Conservation (phyloP, 2,797 vertebrate genomes). For the Phrynocephalus vlangalii region DNA sequence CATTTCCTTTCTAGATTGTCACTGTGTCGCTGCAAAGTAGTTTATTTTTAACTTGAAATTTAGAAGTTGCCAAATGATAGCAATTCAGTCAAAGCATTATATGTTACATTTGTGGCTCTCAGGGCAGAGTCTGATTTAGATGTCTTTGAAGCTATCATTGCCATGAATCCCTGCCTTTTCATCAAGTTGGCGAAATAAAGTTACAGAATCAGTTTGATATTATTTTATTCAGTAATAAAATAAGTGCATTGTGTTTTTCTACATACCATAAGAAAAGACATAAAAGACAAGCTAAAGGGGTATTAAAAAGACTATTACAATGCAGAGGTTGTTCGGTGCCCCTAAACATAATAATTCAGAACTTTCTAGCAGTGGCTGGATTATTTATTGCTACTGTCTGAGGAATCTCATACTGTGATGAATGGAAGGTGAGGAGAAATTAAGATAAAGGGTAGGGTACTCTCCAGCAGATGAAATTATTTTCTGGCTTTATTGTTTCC, state of each 20-base stretch:
- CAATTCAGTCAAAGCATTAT: slow-evolving; percentile 68
- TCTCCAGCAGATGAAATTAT: slow-evolving; percentile 63
- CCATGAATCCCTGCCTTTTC: slow-evolving; percentile 62
- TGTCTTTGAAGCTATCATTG: slow-evolving; percentile 57
- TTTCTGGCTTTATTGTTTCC: slow-evolving; percentile 49
- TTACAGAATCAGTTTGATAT: slow-evolving; percentile 55
- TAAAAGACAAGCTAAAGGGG: slow-evolving; percentile 67
- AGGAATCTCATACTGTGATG: slow-evolving; percentile 71
- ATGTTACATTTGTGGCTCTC: slow-evolving; percentile 56
- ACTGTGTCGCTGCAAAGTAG: slow-evolving; percentile 70
- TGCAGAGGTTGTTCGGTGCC: slow-evolving; percentile 72
- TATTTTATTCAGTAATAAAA: slow-evolving; percentile 73
- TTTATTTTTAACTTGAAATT: slow-evolving; percentile 82
- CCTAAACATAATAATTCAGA: slow-evolving; percentile 70
- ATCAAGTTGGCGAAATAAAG: slow-evolving; percentile 66
- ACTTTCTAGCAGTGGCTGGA: slow-evolving; percentile 64
- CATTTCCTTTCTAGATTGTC: slow-evolving; percentile 84
- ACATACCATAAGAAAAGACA: slow-evolving; percentile 67
- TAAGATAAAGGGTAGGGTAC: slow-evolving; percentile 69
- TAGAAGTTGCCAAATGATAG: slow-evolving; percentile 73
- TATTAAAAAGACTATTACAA: slow-evolving; percentile 70
- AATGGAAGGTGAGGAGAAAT: slow-evolving; percentile 76
- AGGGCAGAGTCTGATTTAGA: slow-evolving; percentile 38
- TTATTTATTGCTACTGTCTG: slow-evolving; percentile 75
- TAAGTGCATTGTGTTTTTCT: slow-evolving; percentile 73